phyloP scores from a whole-genome alignment of 2,797 vertebrate genomes.

The Rhinatrema bivittatum region DNA sequence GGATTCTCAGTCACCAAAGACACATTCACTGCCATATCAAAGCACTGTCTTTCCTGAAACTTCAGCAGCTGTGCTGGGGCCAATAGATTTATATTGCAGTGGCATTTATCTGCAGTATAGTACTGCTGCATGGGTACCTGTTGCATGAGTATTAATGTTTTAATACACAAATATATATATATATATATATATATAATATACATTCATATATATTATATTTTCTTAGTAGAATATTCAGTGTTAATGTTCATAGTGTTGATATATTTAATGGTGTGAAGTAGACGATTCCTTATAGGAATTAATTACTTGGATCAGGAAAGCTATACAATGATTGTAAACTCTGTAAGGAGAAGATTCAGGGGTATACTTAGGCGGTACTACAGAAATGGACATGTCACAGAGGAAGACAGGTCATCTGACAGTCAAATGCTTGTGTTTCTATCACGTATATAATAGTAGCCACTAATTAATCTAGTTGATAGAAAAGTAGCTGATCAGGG shows the following conservation, averaged over 20 bases:
- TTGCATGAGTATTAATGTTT: conserved; percentile 84
- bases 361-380: too few species aligned
- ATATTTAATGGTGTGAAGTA: conserved; percentile 37
- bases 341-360: too few species aligned
- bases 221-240: conserved; percentile 55
- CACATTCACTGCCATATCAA: conserved; percentile 37
- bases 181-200: neutral
- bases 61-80: conserved; percentile 52
- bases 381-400: too few species aligned
- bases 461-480: too few species aligned
- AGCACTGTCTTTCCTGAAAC: conserved; percentile 43
- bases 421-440: too few species aligned
- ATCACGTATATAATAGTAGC: too few species aligned
- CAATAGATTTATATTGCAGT: conserved; percentile 57
- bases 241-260: conserved; percentile 57
- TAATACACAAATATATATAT: conserved; percentile 58
- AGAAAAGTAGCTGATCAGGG: too few species aligned
- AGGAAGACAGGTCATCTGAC: too few species aligned
- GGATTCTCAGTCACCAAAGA: conserved; percentile 51
- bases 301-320: conserved; percentile 23
- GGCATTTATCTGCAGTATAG: conserved; percentile 62
- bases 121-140: conserved; percentile 83
- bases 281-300: conserved; percentile 19
- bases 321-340: conserved; percentile 29
- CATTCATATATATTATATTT: conserved; percentile 46